These are phyloP conservation scores for Acrocephalus arundinaceus DNA, from an alignment of 2,113 vertebrate species.

Conservation along the genomic window DNA sequence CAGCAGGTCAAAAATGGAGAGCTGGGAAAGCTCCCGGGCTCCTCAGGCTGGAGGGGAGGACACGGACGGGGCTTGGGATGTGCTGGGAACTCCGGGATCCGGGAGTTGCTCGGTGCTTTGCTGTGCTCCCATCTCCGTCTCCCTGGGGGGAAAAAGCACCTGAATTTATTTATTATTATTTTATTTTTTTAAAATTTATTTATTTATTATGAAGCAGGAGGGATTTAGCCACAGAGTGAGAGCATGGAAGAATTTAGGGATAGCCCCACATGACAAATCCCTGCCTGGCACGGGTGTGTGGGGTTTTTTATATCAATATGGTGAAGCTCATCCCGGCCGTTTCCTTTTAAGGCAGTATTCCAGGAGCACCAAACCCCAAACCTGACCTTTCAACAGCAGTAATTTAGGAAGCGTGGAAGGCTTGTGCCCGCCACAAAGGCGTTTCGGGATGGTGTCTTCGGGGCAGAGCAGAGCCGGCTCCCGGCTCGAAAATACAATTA, in stretches of 20 bases:
- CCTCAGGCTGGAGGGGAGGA: background rate
- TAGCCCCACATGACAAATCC: background rate
- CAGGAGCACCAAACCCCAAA: background rate
- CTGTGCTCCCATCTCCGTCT: background rate
- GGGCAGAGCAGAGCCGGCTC: background rate
- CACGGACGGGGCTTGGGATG: background rate
- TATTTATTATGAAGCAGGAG: background rate
- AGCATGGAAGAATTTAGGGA: background rate
- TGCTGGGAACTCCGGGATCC: rapidly evolving
- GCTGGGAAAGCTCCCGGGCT: background rate
- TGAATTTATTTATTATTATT: background rate
- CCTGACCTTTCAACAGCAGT: background rate
- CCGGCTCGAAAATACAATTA: slow-evolving; percentile 48
- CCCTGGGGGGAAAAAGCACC: background rate
- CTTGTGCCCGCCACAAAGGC: background rate
- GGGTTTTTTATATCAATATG: background rate
- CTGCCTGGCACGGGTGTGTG: background rate
- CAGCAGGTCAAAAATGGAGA: background rate
- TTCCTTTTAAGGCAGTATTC: slow-evolving; percentile 53
- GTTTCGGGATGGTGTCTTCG: background rate
- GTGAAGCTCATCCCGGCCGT: background rate
- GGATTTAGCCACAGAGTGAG: background rate
- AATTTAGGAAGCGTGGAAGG: background rate
- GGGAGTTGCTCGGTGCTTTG: background rate
- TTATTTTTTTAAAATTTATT: no score